A percentile compares a stretch with the other conserved stretches of the same genome.
phyloP scores from a whole-genome alignment of 2,888 invertebrate species.

The Plagiodera versicolora region DNA sequence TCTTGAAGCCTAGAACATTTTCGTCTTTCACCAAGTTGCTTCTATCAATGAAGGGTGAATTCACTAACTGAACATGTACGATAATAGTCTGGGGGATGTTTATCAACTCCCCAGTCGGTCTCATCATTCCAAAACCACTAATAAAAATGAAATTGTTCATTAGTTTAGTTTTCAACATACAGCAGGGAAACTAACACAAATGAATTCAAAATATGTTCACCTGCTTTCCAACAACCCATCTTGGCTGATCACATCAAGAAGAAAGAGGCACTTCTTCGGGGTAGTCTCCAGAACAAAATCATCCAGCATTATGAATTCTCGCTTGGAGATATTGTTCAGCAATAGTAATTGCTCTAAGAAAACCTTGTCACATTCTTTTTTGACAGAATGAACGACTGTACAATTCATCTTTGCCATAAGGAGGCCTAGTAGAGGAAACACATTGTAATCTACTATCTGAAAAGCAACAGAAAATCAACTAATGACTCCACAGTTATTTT shows the following conservation, averaged over 20 bases:
- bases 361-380: conserved; percentile 27
- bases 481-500: too few species aligned
- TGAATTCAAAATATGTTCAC: too few species aligned
- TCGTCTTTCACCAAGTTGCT: conserved; percentile 62
- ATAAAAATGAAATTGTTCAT: too few species aligned
- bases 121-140: conserved; percentile 13
- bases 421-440: conserved; percentile 67
- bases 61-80: conserved; percentile 62
- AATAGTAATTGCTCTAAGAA: conserved; percentile 34
- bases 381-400: conserved; percentile 36
- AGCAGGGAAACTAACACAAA: too few species aligned
- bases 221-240: conserved; percentile 60
- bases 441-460: conserved; percentile 61
- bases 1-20: conserved; percentile 59
- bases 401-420: conserved; percentile 57
- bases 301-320: conserved; percentile 34
- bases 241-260: conserved; percentile 57
- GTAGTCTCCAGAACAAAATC: conserved; percentile 16
- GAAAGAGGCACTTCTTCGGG: conserved; percentile 28
- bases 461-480: too few species aligned
- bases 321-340: conserved; percentile 31
- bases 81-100: conserved; percentile 59
- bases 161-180: too few species aligned
- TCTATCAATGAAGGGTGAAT: conserved; percentile 62
- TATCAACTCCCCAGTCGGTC: conserved; percentile 34